Conservation (phyloP, 2,888 invertebrate species). For the Stenchaetothrips biformis region DNA sequence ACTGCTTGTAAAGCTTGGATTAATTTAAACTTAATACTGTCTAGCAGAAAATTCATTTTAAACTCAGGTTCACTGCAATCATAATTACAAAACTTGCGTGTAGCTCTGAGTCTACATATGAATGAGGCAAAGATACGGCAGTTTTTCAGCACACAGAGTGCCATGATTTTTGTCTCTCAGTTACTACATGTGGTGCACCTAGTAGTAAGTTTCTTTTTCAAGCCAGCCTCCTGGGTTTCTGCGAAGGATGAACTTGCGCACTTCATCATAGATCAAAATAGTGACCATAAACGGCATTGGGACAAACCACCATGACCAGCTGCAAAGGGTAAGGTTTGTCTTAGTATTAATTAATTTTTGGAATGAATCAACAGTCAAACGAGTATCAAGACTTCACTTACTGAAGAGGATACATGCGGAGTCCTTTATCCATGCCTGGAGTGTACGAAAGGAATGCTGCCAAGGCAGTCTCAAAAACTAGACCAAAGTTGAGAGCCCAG, state of each 20-base stretch:
- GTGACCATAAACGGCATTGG: constrained; percentile 67
- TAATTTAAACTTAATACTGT: constrained; percentile 13
- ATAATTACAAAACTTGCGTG: neutral
- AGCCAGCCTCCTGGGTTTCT: constrained; percentile 64
- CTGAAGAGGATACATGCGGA: constrained; percentile 64
- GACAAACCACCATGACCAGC: constrained; percentile 65
- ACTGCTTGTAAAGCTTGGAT: constrained; percentile 7
- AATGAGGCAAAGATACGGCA: neutral
- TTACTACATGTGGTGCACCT: constrained; percentile 36
- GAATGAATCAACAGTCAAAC: neutral
- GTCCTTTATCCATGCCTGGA: constrained; percentile 61
- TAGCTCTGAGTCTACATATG: neutral
- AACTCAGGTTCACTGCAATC: neutral
- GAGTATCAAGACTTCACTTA: constrained; percentile 35
- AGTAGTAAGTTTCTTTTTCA: constrained; percentile 71
- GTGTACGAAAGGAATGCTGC: constrained; percentile 63
- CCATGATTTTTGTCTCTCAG: neutral
- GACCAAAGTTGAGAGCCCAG: constrained; percentile 57
- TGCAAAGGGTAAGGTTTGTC: constrained; percentile 39
- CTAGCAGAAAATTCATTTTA: constrained; percentile 18
- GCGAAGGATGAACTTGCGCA: constrained; percentile 64
- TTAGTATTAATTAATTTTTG: neutral
- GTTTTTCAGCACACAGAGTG: neutral
- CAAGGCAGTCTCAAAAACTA: constrained; percentile 58
- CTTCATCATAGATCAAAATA: constrained; percentile 71